Evolutionary conservation across 2,113 vertebrate genomes (phyloP).

Genomic region (Erythrolamprus reginae): DNA sequence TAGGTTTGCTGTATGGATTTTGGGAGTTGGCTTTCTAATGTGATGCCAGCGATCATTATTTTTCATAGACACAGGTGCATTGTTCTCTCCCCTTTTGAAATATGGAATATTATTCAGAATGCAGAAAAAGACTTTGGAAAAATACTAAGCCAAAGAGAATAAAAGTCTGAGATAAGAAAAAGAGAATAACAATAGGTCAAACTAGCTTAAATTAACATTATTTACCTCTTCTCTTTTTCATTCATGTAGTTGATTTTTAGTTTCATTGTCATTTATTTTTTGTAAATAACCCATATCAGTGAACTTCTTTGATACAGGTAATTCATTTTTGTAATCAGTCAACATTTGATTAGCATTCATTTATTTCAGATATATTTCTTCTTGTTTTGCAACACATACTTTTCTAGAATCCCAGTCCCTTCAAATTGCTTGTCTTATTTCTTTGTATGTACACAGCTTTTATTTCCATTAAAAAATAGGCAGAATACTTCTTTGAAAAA

Average conservation of each 20-base stretch:
- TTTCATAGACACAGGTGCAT: neutral
- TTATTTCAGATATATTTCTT: neutral
- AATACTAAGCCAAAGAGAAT: neutral
- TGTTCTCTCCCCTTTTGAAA: neutral
- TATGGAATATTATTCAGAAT: neutral
- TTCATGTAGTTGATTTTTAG: neutral
- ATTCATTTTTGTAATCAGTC: neutral
- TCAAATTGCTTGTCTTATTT: neutral
- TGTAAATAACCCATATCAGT: neutral
- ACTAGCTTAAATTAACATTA: neutral
- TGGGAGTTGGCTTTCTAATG: neutral
- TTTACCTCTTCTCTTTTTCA: neutral
- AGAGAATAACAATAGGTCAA: neutral
- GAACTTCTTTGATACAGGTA: neutral
- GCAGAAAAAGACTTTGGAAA: neutral
- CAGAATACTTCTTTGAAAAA: neutral
- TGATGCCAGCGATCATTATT: neutral
- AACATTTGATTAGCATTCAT: neutral
- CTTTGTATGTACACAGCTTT: neutral
- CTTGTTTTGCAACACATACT: neutral
- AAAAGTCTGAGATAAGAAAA: neutral
- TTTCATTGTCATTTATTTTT: neutral
- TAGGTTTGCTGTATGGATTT: neutral
- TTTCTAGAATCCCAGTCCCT: neutral
- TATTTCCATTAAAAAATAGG: neutral